A percentile compares a stretch with the other conserved stretches of the same genome.
phyloP scores from a whole-genome alignment of 2,797 vertebrate genomes.

The Limnodromus scolopaceus region DNA sequence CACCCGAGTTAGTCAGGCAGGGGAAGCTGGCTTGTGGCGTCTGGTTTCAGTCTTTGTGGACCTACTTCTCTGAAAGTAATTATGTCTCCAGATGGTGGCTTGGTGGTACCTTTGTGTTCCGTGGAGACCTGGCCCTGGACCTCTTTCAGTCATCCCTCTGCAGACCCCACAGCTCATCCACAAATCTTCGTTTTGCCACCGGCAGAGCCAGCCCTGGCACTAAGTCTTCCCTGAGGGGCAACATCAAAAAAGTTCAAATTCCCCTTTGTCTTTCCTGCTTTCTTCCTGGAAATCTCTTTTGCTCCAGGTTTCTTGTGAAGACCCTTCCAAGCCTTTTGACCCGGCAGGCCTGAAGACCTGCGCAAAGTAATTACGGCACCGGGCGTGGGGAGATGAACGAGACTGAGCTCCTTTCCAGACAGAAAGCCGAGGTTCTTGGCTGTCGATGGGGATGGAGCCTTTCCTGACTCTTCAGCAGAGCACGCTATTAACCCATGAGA shows the following conservation, averaged over 20 bases:
- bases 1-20: neutral
- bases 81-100: rapidly evolving
- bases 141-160: rapidly evolving
- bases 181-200: neutral
- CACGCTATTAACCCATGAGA: neutral
- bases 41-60: neutral
- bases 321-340: neutral
- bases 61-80: neutral
- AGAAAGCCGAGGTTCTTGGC: rapidly evolving
- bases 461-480: neutral
- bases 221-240: rapidly evolving
- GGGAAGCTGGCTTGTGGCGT: neutral
- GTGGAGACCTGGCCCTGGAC: neutral
- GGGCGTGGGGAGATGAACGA: neutral
- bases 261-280: neutral
- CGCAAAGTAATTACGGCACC: rapidly evolving
- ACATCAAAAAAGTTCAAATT: neutral
- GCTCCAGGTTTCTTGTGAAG: neutral
- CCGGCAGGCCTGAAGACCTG: neutral
- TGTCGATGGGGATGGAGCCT: neutral
- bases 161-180: neutral
- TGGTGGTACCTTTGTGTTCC: neutral
- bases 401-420: neutral
- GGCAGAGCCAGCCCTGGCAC: neutral
- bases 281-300: neutral